phyloP scores from a whole-genome alignment of 2,888 invertebrate species.

The Cyaniris semiargus region DNA sequence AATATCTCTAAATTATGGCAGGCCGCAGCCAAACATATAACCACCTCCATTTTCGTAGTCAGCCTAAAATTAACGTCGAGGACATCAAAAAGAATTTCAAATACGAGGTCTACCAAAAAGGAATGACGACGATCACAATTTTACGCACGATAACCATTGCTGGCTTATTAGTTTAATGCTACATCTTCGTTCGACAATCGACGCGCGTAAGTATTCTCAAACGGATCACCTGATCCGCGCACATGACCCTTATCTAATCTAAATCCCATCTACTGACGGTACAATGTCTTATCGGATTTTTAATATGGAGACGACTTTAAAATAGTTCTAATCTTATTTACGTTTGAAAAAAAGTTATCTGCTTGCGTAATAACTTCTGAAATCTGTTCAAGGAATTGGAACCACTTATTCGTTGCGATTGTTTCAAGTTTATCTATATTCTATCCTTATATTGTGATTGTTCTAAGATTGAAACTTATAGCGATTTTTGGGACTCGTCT shows the following conservation, averaged over 20 bases:
- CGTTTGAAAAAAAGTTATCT: not conserved
- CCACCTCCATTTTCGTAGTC: not conserved
- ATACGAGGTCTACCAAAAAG: not conserved
- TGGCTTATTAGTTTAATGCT: not conserved
- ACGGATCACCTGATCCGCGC: conserved; percentile 40
- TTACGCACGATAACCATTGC: not conserved
- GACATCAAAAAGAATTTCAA: not conserved
- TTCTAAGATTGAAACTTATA: not conserved
- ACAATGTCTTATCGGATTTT: conserved; percentile 30
- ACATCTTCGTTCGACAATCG: not conserved
- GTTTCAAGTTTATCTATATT: conserved; percentile 3
- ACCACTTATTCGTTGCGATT: not conserved
- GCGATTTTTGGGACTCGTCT: not conserved
- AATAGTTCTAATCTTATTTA: conserved; percentile 14
- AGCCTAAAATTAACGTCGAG: not conserved
- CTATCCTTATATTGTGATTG: not conserved
- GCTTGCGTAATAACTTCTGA: conserved; percentile 14
- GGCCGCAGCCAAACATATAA: too few species aligned
- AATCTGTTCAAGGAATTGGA: not conserved
- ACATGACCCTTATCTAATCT: conserved; percentile 44
- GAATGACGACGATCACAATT: not conserved
- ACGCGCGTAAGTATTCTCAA: not conserved
- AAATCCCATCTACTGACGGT: conserved; percentile 39
- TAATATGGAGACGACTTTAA: conserved; percentile 10
- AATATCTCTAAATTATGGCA: too few species aligned